These are phyloP conservation scores for Lagorchestes hirsutus DNA, from an alignment of 2,797 vertebrate species.

Conservation along the genomic window DNA sequence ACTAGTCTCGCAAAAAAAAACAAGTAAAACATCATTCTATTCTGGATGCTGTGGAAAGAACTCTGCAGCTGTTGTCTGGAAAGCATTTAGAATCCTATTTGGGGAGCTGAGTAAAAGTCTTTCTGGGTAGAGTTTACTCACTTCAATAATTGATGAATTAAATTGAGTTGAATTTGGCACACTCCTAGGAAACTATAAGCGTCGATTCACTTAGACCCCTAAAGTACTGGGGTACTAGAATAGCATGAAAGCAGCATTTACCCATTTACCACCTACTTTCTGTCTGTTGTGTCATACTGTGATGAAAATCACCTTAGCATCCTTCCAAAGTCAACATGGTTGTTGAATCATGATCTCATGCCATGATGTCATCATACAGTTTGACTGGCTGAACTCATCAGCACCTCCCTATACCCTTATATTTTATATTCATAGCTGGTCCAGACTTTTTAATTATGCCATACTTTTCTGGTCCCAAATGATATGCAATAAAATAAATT, in stretches of 20 bases:
- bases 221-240: neutral
- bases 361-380: neutral
- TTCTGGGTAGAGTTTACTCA: neutral
- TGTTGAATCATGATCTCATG: neutral
- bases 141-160: neutral
- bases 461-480: neutral
- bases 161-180: conserved; percentile 2
- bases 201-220: neutral
- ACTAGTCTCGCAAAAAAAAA: neutral
- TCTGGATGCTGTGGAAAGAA: neutral
- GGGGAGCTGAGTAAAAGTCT: neutral
- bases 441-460: neutral
- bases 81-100: neutral
- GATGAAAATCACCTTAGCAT: neutral
- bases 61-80: neutral
- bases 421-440: neutral
- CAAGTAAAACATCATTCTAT: neutral
- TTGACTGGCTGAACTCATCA: neutral
- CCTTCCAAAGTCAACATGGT: neutral
- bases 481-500: neutral
- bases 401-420: neutral
- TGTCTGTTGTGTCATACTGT: neutral
- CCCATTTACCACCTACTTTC: neutral
- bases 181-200: neutral
- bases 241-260: neutral